Evolutionary conservation across 2,888 invertebrate species (phyloP), one percentile per base, ranked within the genome.

Genomic region (Parnassius glacialis): DNA sequence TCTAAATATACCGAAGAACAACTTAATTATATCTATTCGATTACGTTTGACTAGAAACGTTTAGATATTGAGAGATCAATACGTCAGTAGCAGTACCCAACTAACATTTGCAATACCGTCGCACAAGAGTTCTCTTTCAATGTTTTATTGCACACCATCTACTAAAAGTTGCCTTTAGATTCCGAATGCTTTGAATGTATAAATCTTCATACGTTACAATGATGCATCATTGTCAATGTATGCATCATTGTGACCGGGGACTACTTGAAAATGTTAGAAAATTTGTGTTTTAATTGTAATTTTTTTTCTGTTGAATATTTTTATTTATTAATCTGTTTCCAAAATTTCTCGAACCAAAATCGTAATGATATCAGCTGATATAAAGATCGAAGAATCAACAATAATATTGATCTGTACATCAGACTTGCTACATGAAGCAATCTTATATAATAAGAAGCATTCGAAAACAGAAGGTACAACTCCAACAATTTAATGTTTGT

Each of bases 1-100:
- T 65, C 71, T 72, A 72, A 69, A 70, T 70, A 72, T 76, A 76
- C 74, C 74, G 74, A 74, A 74, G 74, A 78, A 75, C 72, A 79
- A 75, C 72, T 76, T 79, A 77, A 76, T 59, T 70, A 68, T 73
- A 78, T 75, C 80, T 82, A 84, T 79, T 69, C 78, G 72, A 79
- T 79, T 78, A 82, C 78, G 76, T 81, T 80, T 89, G 90, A 90
- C 90, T 90, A 90, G 90, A 85, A 84, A 86, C 81, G 84, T 83
- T 62, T 82, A 77, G 74, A 80, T 76, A 79, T 76, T 71, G 67
- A 82, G 90, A 90, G 90, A 90, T 90, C 89, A 83, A 74, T 72
- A 68, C 69, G 66, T 66, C 64, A 61, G 43, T 62, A 62, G 58
- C 57, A 51, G 44, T 50, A 60, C 9, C 48, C 54, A 54, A n/a